Percentiles rank a stretch among this genome's conserved stretches.
Conservation (phyloP, 53 echinoderm and acorn worm species). For the Zoroaster sp. region DNA sequence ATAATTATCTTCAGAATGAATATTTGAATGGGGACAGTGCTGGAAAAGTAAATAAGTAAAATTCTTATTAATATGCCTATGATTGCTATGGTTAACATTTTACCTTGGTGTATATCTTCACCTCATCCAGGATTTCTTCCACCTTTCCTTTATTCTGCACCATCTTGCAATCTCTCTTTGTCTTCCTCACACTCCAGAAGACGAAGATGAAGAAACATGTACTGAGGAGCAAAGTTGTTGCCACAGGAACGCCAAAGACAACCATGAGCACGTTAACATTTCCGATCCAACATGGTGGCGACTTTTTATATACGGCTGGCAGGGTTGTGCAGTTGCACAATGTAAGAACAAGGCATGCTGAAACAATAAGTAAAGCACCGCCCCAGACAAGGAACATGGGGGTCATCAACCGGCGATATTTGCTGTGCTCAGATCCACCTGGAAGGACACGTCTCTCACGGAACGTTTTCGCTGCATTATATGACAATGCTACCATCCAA, state of each 20-base stretch:
- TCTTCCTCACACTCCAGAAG: neutral
- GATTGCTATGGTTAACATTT: too few relatives aligned
- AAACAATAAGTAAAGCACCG: neutral
- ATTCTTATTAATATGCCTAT: too few relatives aligned
- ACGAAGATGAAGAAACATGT: neutral
- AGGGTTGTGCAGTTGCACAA: slow-evolving; percentile 24
- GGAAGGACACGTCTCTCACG: neutral
- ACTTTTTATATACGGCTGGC: neutral
- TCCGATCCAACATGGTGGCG: neutral
- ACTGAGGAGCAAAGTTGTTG: neutral
- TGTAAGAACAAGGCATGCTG: neutral
- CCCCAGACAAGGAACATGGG: slow-evolving; percentile 23
- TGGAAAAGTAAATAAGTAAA: too few relatives aligned
- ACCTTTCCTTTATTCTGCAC: slow-evolving; percentile 9
- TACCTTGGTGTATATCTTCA: slow-evolving; percentile 53
- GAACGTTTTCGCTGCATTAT: slow-evolving; percentile 8
- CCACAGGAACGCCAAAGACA: slow-evolving; percentile 33
- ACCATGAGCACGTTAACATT: neutral
- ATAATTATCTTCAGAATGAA: too few relatives aligned
- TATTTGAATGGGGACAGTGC: too few relatives aligned
- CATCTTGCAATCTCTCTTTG: slow-evolving; percentile 4
- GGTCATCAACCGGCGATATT: neutral
- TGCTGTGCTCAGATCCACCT: neutral
- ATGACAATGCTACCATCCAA: slow-evolving; percentile 54
- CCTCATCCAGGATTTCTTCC: slow-evolving; percentile 3